These are phyloP conservation scores for Lithobates pipiens DNA, from an alignment of 2,797 vertebrate genomes.

Conservation along the genomic window DNA sequence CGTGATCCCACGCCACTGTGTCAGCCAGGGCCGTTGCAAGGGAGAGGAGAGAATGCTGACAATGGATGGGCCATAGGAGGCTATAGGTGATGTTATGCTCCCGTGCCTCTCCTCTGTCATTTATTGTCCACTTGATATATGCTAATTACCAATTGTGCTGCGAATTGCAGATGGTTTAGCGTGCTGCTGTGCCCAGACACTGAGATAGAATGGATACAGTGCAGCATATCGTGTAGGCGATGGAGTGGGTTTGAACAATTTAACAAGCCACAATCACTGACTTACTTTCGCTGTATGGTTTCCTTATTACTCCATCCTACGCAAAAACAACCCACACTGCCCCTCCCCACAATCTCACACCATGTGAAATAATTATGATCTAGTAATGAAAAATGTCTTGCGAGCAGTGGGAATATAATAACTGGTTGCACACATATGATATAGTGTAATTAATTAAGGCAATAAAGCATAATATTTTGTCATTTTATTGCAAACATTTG, in stretches of 20 bases:
- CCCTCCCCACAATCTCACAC: constrained; percentile 68
- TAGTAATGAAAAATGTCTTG: constrained; percentile 79
- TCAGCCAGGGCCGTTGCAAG: no score
- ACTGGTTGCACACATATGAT: constrained; percentile 76
- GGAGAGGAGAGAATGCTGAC: no score
- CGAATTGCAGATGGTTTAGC: constrained; percentile 61
- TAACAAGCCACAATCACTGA: constrained; percentile 69
- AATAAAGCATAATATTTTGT: constrained; percentile 80
- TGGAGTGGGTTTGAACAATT: constrained; percentile 74
- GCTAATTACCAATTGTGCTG: constrained; percentile 48
- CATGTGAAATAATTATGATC: constrained; percentile 76
- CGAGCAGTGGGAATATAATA: constrained; percentile 79
- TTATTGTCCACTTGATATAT: constrained; percentile 21
- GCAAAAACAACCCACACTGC: constrained; percentile 65
- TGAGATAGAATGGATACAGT: constrained; percentile 58
- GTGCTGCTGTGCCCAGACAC: constrained; percentile 52
- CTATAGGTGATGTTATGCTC: no score
- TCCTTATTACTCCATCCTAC: constrained; percentile 74
- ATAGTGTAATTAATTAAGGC: constrained; percentile 80
- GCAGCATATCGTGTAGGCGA: constrained; percentile 61
- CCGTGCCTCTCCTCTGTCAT: constrained; percentile 15
- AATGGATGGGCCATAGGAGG: no score
- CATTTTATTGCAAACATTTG: constrained; percentile 42
- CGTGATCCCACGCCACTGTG: no score
- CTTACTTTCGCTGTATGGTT: constrained; percentile 66